A percentile compares a stretch with the other conserved stretches of the same genome.
Conservation (phyloP, 1,140 invertebrate species). For the Trinorchestia longiramus region DNA sequence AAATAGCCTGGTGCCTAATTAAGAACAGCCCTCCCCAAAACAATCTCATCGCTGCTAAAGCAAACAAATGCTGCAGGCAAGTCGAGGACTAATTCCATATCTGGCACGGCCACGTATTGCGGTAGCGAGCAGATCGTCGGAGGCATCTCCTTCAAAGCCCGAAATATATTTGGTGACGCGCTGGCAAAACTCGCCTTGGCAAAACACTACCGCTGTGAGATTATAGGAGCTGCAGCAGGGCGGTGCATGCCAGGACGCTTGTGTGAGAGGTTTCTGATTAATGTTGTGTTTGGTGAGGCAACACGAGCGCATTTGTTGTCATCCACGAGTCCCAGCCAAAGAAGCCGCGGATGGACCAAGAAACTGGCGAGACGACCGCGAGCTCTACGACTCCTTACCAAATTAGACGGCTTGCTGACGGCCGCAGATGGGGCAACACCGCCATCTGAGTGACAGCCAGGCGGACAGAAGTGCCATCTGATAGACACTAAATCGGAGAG, state of each 20-base stretch:
- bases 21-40: not conserved
- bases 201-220: not conserved
- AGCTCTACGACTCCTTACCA: not conserved
- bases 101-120: not conserved
- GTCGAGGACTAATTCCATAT: not conserved
- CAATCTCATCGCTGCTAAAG: not conserved
- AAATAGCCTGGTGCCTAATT: not conserved
- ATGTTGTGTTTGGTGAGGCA: constrained; percentile 24
- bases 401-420: constrained; percentile 36
- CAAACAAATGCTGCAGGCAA: constrained; percentile 14
- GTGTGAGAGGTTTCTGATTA: not conserved
- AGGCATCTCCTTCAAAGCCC: constrained; percentile 14
- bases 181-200: not conserved
- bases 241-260: not conserved
- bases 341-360: not conserved
- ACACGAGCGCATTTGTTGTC: not conserved
- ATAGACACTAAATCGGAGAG: not conserved
- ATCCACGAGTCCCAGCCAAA: not conserved
- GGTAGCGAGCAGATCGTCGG: constrained; percentile 3
- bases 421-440: constrained; percentile 19
- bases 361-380: not conserved
- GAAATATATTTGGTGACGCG: not conserved
- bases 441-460: constrained; percentile 2
- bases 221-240: not conserved
- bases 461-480: not conserved